These are phyloP conservation scores for Stichodactyla mertensii DNA, from an alignment of 64 coral and sea anemone genomes.

Conservation along the genomic window DNA sequence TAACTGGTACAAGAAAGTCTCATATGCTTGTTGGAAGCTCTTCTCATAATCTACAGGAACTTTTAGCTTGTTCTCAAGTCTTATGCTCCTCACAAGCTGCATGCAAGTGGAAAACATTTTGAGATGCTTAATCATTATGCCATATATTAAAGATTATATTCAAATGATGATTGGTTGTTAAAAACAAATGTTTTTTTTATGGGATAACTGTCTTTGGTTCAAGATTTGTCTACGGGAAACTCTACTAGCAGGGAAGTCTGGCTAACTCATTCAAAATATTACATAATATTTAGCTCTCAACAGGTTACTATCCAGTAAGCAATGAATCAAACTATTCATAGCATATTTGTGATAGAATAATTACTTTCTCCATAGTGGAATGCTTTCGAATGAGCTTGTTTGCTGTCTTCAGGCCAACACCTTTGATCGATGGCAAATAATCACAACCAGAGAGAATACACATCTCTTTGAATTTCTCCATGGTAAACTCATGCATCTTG, in stretches of 20 bases:
- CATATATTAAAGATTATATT: too few relatives aligned
- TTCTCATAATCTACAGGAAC: conserved; percentile 79
- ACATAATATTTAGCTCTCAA: too few relatives aligned
- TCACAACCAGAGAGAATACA: conserved; percentile 97
- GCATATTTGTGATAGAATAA: background rate
- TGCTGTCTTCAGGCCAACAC: conserved; percentile 81
- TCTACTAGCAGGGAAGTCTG: too few relatives aligned
- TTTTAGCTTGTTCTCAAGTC: conserved; percentile 69
- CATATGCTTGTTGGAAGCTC: conserved; percentile 81
- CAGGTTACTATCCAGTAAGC: too few relatives aligned
- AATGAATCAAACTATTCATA: too few relatives aligned
- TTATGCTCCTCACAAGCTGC: conserved; percentile 70
- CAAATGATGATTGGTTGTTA: too few relatives aligned
- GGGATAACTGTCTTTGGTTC: too few relatives aligned
- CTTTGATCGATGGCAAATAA: conserved; percentile 88
- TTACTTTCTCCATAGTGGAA: conserved; percentile 83
- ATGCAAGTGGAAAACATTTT: background rate
- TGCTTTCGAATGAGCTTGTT: conserved; percentile 78
- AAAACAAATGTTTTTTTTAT: too few relatives aligned
- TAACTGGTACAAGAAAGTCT: conserved; percentile 88
- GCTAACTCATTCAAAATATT: too few relatives aligned
- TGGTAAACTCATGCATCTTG: conserved; percentile 79
- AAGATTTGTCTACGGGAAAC: too few relatives aligned
- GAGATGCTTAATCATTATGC: too few relatives aligned
- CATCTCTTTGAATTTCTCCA: conserved; percentile 94